Base-by-base conservation (phyloP, 2,797 vertebrate genomes). In the Tachyglossus aculeatus region DNA sequence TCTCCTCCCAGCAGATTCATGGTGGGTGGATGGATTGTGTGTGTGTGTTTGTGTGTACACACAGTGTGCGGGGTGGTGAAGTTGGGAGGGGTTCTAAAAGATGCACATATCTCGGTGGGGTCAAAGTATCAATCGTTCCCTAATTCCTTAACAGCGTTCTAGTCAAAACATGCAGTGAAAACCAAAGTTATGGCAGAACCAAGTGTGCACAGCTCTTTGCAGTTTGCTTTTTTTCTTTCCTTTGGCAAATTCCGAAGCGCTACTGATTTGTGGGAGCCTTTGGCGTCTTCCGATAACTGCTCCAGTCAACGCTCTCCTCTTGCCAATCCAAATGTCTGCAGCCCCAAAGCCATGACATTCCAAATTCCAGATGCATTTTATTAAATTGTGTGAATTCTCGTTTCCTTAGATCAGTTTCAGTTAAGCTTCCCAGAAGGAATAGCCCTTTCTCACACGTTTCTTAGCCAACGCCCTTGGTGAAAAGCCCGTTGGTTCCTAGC, bases 381-480 rank as follows among this genome's bases (percentile, higher is more conserved):
- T 37, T 54, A 34, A 54, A 37, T 54, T 2, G 1, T 41, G 37
- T 24, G 66, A 24, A 44, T 65, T 71, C 38, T 27, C 6, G 12
- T 67, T 39, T 64, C 58, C 25, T 69, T 44, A 60, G 57, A 39
- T 48, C 24, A 8, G 38, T 52, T 74, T 61, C 3, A 34, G 45
- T 50, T 38, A 65, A 55, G 19, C 43, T 58, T 41, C 34, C 40
- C 38, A 67, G 43, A 54, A 67, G 55, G 32, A 70, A 52, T 21
- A 59, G 19, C 40, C 67, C 40, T 52, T 78, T 81, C 44, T 33
- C 29, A 50, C n/a, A 19, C 54, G 59, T 65, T 74, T 69, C 64
- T 77, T 50, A 61, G 54, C 51, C 71, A 67, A 69, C 48, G 18
- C n/a, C 36, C 11, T 47, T 55, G 55, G 66, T 25, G 29, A 51